phyloP scores from a whole-genome alignment of 1,140 invertebrate genomes.

The Lasioglossum albipes region DNA sequence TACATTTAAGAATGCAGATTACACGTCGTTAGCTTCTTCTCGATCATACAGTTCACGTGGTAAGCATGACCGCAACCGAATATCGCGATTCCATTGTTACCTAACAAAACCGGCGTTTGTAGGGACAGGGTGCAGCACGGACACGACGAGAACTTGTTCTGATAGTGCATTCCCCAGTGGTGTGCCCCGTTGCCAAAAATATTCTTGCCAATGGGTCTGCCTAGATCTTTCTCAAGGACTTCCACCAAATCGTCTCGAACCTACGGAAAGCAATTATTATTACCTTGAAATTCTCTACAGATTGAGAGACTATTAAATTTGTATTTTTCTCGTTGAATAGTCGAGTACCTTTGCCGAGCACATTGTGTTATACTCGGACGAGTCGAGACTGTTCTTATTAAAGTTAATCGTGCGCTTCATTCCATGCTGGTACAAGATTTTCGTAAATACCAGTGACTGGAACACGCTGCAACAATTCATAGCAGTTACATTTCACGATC shows the following conservation, averaged over 20 bases:
- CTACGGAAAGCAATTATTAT: conserved; percentile 44
- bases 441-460: conserved; percentile 76
- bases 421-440: conserved; percentile 73
- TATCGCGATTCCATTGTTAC: conserved; percentile 75
- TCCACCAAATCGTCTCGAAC: conserved; percentile 63
- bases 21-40: conserved; percentile 76
- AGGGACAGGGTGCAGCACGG: conserved; percentile 76
- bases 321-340: neutral
- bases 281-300: too few species aligned
- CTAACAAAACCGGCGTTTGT: conserved; percentile 75
- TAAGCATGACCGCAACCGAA: conserved; percentile 78
- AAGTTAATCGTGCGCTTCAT: conserved; percentile 70
- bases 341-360: conserved; percentile 72
- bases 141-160: conserved; percentile 69
- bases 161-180: conserved; percentile 77
- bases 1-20: conserved; percentile 69
- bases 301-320: neutral
- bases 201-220: conserved; percentile 54
- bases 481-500: neutral
- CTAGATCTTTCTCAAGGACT: conserved; percentile 67
- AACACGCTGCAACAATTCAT: conserved; percentile 71
- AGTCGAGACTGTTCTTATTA: conserved; percentile 53
- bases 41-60: conserved; percentile 78
- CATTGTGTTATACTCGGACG: conserved; percentile 68
- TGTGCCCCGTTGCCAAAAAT: conserved; percentile 72